A percentile compares a stretch with the other conserved stretches of the same genome.
Conservation (phyloP, 64 coral and sea anemone genomes). For the Dendronephthya gigantea region DNA sequence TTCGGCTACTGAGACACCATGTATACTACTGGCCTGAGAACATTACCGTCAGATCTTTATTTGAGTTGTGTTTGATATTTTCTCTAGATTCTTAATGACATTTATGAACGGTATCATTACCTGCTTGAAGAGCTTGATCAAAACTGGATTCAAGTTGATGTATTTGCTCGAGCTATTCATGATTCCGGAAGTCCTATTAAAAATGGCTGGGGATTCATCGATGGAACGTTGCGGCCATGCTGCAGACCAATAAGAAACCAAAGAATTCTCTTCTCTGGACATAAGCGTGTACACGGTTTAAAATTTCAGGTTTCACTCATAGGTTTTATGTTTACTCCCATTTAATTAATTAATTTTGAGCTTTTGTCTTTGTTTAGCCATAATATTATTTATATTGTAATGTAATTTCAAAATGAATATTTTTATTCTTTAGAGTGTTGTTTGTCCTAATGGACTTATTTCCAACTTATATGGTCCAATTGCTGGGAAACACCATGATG, state of each 20-base stretch:
- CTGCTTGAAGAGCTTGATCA: slow-evolving; percentile 43
- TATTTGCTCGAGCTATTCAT: slow-evolving; percentile 52
- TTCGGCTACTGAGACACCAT: too few species aligned
- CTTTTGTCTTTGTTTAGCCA: too few species aligned
- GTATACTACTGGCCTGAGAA: too few species aligned
- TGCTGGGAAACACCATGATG: slow-evolving; percentile 52
- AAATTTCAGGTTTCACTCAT: slow-evolving; percentile 44
- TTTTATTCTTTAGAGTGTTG: slow-evolving; percentile 54
- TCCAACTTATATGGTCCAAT: slow-evolving; percentile 45
- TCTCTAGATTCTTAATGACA: slow-evolving; percentile 20
- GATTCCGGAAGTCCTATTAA: slow-evolving; percentile 37
- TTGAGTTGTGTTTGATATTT: too few species aligned
- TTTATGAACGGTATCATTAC: slow-evolving; percentile 39
- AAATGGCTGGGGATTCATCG: slow-evolving; percentile 51
- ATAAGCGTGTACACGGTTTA: slow-evolving; percentile 48
- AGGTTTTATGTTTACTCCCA: not conserved
- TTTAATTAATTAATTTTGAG: too few species aligned
- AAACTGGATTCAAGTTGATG: slow-evolving; percentile 39
- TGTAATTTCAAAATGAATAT: too few species aligned
- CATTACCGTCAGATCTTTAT: too few species aligned
- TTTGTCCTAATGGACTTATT: slow-evolving; percentile 59
- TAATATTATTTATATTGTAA: too few species aligned
- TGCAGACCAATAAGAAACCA: slow-evolving; percentile 44
- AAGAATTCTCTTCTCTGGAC: slow-evolving; percentile 47
- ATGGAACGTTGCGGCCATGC: slow-evolving; percentile 46